These are phyloP conservation scores for Hemithea aestivaria DNA, from an alignment of 2,888 invertebrate genomes.

Conservation along the genomic window DNA sequence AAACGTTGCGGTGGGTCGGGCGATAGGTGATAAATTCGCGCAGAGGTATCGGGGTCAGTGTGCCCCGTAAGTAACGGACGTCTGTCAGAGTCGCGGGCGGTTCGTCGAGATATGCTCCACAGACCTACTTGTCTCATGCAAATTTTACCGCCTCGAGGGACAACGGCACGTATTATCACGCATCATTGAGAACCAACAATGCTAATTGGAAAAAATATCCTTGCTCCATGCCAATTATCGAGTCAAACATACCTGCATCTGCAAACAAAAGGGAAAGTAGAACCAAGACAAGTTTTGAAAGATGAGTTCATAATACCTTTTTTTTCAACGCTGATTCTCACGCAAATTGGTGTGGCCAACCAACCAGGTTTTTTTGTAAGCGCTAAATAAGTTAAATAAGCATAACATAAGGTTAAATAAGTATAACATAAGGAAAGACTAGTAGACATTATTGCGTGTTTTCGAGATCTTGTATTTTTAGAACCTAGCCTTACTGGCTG, in stretches of 20 bases:
- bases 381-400: neutral
- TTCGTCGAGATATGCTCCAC: slow-evolving; percentile 32
- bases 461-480: too few species aligned
- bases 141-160: slow-evolving; percentile 42
- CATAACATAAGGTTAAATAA: too few species aligned
- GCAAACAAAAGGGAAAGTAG: slow-evolving; percentile 19
- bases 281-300: slow-evolving; percentile 16
- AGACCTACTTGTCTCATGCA: slow-evolving; percentile 51
- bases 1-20: slow-evolving; percentile 35
- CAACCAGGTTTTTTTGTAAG: slow-evolving; percentile 9
- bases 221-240: slow-evolving; percentile 15
- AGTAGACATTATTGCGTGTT: too few species aligned
- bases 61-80: slow-evolving; percentile 57
- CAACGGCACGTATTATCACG: slow-evolving; percentile 37
- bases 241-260: slow-evolving; percentile 14
- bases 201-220: slow-evolving; percentile 44
- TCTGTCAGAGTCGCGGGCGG: slow-evolving; percentile 50
- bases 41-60: slow-evolving; percentile 63
- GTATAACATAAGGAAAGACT: too few species aligned
- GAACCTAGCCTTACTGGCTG: too few species aligned
- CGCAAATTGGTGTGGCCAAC: slow-evolving; percentile 15
- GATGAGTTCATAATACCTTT: slow-evolving; percentile 14
- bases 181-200: slow-evolving; percentile 39
- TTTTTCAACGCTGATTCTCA: slow-evolving; percentile 19
- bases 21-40: slow-evolving; percentile 44